Conservation (phyloP, 2,113 vertebrate genomes). For the Tragelaphus scriptus region DNA sequence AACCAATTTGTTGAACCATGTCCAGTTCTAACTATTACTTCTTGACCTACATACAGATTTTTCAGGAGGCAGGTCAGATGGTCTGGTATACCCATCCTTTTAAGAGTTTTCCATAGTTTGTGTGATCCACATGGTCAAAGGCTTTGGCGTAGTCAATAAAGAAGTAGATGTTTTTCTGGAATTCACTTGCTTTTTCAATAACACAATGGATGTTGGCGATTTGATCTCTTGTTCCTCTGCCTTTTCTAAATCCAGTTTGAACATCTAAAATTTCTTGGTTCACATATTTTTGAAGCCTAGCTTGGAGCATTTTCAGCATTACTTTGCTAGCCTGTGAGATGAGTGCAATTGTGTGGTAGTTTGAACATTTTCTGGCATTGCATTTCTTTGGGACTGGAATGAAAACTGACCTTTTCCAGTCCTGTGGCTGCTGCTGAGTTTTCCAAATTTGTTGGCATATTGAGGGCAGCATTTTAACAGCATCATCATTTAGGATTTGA, state of each 20-base stretch:
- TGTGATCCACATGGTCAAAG: not conserved
- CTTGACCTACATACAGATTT: not conserved
- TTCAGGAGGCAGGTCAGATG: not conserved
- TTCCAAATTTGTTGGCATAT: not conserved
- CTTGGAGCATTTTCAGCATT: not conserved
- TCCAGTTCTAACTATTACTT: not conserved
- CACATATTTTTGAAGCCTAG: not conserved
- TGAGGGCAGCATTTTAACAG: not conserved
- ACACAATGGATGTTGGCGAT: fast-evolving
- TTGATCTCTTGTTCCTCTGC: not conserved
- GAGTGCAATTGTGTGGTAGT: not conserved
- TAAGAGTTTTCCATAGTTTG: not conserved
- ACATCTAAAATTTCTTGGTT: not conserved
- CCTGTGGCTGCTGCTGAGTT: not conserved
- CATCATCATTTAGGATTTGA: not conserved
- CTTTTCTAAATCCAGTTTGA: not conserved
- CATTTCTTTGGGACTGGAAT: not conserved
- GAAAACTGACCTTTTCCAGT: not conserved
- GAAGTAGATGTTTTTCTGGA: not conserved
- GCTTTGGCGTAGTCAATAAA: not conserved
- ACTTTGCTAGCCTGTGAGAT: not conserved
- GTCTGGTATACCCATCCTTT: not conserved
- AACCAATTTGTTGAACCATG: not conserved
- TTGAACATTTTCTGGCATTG: not conserved
- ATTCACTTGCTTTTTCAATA: not conserved